Base-by-base conservation (phyloP, 1,140 invertebrate species). In the Drosophila paulistorum region DNA sequence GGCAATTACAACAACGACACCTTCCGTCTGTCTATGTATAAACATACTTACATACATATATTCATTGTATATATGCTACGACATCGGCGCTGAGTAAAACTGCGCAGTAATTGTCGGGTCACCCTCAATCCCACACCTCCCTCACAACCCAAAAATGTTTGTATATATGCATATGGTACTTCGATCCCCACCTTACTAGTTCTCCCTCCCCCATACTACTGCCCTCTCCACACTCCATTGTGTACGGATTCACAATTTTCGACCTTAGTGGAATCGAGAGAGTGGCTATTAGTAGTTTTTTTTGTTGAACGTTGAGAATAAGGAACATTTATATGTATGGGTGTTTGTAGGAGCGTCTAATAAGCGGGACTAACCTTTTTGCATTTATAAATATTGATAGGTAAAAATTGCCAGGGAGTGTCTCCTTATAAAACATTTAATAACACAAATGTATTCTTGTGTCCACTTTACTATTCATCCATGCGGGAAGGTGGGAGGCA, bases 1-100 rank as follows among this genome's bases (percentile, higher is more conserved):
- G 45, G 51, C 74, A 80, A 83, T 82, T 82, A 83, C 81, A 85
- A 79, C 66, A 76, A 72, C 83, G 82, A 87, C 79, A 85, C 83
- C 83, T 87, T 76, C 65, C 39, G 30, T 10, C 55, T 39, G 65
- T 54, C 42, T 58, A 14, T 71, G 55, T 67, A 42, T 59, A 37
- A 48, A 42, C 14, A 48, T 48, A 17, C 14, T 17, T 48, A 48
- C 11, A 23, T 48, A 48, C 11, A 23, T 51, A 51, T 11, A 11
- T 51, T 23, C 9, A 51, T 10, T 7, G 3, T 23, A 67, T 54
- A 74, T 77, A 72, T 74, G 70, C 71, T 77, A 65, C 65, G 68
- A 60, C 71, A 51, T 51, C 45, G 45, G 23, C 17, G 45, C 20
- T 14, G 45, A 51, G 45, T 51, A 51, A 62, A 87, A 87, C 82